Conservation (phyloP, 2,888 invertebrate genomes). For the Athalia rosae region DNA sequence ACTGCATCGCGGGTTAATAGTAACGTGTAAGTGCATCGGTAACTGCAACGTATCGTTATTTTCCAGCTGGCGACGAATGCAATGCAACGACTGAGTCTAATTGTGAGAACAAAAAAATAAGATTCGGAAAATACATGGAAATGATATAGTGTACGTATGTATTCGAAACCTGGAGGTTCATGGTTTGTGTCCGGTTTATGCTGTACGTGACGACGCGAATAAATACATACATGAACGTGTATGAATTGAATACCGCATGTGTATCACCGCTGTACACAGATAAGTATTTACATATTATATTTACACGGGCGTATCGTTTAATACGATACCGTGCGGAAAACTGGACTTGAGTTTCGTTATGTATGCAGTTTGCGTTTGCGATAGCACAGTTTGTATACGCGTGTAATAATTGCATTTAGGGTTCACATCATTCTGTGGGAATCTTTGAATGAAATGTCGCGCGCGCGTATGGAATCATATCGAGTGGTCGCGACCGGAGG, state of each 20-base stretch:
- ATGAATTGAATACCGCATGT: background rate
- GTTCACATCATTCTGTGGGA: constrained; percentile 15
- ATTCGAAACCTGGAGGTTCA: no score
- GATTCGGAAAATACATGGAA: no score
- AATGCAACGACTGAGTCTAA: no score
- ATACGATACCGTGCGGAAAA: constrained; percentile 18
- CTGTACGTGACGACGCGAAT: no score
- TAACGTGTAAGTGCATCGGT: no score
- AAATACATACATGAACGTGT: background rate
- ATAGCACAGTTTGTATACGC: constrained; percentile 33
- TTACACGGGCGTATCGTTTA: constrained; percentile 22
- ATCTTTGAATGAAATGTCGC: constrained; percentile 27
- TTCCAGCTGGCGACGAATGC: no score
- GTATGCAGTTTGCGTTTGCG: constrained; percentile 53
- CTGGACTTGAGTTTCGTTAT: constrained; percentile 50
- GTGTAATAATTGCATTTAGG: constrained; percentile 30
- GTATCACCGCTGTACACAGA: background rate
- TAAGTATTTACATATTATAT: background rate
- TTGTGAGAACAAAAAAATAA: no score
- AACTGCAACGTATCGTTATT: no score
- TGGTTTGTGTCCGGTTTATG: no score
- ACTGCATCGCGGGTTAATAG: no score
- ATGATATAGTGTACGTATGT: no score
- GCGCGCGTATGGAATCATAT: constrained; percentile 34
- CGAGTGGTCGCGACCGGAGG: constrained; percentile 11